Percentiles rank a stretch among this genome's conserved stretches.
Conservation (phyloP, 1,140 invertebrate species). For the Micrasema longulum region DNA sequence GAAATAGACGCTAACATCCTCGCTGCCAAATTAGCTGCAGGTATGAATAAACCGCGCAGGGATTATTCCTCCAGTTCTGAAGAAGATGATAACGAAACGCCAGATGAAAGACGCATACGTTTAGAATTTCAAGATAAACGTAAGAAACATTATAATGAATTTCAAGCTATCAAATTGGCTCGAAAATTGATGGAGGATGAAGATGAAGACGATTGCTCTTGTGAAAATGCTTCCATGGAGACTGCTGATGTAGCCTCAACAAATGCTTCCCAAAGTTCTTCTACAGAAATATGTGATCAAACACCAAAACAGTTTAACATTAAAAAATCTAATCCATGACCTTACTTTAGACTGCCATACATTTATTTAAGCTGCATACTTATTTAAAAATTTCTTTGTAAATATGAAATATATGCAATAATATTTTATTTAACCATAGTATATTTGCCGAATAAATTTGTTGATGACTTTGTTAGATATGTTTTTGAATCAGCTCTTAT, state of each 20-base stretch:
- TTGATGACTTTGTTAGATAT: too few species aligned
- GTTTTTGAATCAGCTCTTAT: conserved; percentile 7
- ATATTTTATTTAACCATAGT: conserved; percentile 13
- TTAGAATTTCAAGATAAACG: conserved; percentile 90
- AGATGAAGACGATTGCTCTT: conserved; percentile 80
- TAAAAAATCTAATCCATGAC: conserved; percentile 43
- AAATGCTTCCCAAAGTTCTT: conserved; percentile 20
- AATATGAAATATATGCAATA: conserved; percentile 25
- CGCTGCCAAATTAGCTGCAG: conserved; percentile 63
- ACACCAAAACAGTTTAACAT: neutral
- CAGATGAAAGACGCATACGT: conserved; percentile 76
- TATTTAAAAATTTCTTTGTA: conserved; percentile 45
- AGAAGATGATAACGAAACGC: conserved; percentile 72
- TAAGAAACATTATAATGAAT: conserved; percentile 98
- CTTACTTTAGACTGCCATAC: conserved; percentile 33
- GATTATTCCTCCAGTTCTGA: conserved; percentile 61
- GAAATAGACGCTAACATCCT: conserved; percentile 79
- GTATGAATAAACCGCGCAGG: conserved; percentile 64
- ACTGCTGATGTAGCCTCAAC: conserved; percentile 23
- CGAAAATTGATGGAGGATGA: conserved; percentile 89
- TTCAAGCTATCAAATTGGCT: conserved; percentile 91
- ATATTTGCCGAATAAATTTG: conserved; percentile 31
- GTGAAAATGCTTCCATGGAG: conserved; percentile 38
- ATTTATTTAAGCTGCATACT: conserved; percentile 41
- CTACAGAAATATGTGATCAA: neutral